Conservation (phyloP, 37 sponge, comb jelly and placozoan species). For the Aplysina aerophoba region DNA sequence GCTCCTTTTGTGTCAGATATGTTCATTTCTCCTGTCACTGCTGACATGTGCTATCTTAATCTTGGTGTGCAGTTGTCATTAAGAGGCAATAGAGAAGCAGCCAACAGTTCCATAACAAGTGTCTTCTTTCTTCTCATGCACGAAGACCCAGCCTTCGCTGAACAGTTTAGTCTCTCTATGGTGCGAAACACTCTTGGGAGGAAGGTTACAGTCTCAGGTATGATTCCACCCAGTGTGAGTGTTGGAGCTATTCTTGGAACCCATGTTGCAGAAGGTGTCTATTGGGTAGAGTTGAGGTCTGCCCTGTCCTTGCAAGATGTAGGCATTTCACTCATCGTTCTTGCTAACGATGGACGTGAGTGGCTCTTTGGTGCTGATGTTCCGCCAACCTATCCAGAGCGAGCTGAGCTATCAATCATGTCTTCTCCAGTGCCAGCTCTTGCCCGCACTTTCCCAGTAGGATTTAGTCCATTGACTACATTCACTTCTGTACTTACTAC, state of each 20-base stretch:
- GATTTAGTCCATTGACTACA: slow-evolving; percentile 45
- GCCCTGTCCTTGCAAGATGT: background rate
- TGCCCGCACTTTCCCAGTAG: slow-evolving; percentile 33
- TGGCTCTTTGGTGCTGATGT: background rate
- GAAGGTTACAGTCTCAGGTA: background rate
- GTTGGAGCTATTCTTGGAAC: background rate
- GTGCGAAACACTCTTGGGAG: slow-evolving; percentile 25
- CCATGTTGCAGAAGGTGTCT: background rate
- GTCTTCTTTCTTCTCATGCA: slow-evolving; percentile 53
- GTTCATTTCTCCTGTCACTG: slow-evolving; percentile 31
- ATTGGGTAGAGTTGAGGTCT: background rate
- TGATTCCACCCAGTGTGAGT: background rate
- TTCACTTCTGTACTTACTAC: slow-evolving; percentile 58
- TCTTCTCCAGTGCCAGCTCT: background rate
- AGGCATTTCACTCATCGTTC: background rate
- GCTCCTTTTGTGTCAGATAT: slow-evolving; percentile 46
- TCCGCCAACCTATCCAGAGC: background rate
- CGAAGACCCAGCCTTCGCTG: slow-evolving; percentile 35
- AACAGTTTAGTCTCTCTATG: slow-evolving; percentile 41
- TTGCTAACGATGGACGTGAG: background rate
- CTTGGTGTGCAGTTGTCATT: slow-evolving; percentile 34
- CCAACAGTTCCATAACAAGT: slow-evolving; percentile 1
- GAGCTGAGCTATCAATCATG: background rate
- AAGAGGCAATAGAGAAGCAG: slow-evolving; percentile 35
- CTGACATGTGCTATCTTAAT: slow-evolving; percentile 53